Evolutionary conservation across 2,888 invertebrate species (phyloP), one percentile per base, ranked within the genome.

Genomic region (Lacanobia oleracea): DNA sequence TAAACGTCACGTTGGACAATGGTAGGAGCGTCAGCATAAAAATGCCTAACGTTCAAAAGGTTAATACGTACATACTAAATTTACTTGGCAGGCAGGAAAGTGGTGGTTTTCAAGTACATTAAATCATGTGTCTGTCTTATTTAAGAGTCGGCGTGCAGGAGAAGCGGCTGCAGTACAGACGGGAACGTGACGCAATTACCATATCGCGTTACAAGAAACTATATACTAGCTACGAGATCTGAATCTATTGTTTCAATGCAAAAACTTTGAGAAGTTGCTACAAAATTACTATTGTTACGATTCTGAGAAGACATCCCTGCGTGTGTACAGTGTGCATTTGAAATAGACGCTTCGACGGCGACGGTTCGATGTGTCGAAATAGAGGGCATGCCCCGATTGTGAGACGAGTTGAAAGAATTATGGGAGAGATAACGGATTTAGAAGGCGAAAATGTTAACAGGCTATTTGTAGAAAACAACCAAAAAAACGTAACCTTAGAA

Each of bases 161-260:
- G 75, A 82, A 79, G 82, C 85, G 82, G 81, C 79, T 84, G 74
- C 75, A 73, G 82, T 78, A 84, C 63, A 86, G 85, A 83, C 82
- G 79, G 77, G 78, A 83, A 88, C 89, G 90, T 90, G 90, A 88
- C 85, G 83, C 82, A 76, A 88, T 90, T 89, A 89, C 86, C 88
- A 90, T 90, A 88, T 87, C 86, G 84, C 84, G 85, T 85, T 86
- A 85, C 88, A 80, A 83, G 83, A 84, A 86, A 83, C 86, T 81
- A 83, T 82, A 83, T 81, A 81, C 84, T 81, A 82, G 81, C 82
- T 82, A 81, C 72, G 80, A 84, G 85, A 88, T 86, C 85, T 84
- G 84, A 86, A 86, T 88, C 85, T 82, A 83, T 84, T 83, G 83
- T 79, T 80, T 69, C 77, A 72, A 80, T 82, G 78, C 81, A 80